Evolutionary conservation across 2,888 invertebrate genomes (phyloP), one percentile per base, ranked within the genome.

Genomic region (Agapostemon virescens): DNA sequence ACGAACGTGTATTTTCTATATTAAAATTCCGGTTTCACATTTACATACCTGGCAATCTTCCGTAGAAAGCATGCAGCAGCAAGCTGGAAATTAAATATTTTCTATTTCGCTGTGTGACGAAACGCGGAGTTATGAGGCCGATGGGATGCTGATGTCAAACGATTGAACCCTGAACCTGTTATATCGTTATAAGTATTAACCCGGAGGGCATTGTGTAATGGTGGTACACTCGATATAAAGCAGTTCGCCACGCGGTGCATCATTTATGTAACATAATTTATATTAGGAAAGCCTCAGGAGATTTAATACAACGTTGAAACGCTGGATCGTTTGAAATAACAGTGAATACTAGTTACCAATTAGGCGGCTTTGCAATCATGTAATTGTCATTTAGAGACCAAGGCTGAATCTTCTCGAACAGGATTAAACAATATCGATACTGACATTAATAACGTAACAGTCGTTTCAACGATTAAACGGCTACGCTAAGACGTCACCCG

Each of bases 91-190:
- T n/a, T 26, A 66, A 66, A 49, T 26, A n/a, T 79, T 78, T 75
- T 64, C 61, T 30, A 45, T 63, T 68, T 64, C 61, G 20, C 20
- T 36, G 52, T 49, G 58, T 49, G 69, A 77, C 58, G 55, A 42
- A 77, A 74, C 49, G 71, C 38, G 58, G 40, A 33, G 33, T 55
- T 61, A 73, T n/a, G 70, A 55, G 55, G 30, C 26, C 55, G 69
- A 55, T 58, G 69, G 38, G 55, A 75, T 72, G 69, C 30, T 64
- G 69, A 73, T 81, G 82, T 86, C 78, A 84, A 86, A 81, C 68
- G 74, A 70, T 86, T 86, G 83, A 86, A 79, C 86, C 73, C 71
- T 85, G 85, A 85, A 82, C 79, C 77, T 69, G 70, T 79, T 77
- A 61, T 64, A 81, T 70, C 74, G 71, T 77, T 83, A 76, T 77